Evolutionary conservation across 2,888 invertebrate genomes (phyloP), one percentile per base, ranked within the genome.

Genomic region (Caradrina clavipalpis): DNA sequence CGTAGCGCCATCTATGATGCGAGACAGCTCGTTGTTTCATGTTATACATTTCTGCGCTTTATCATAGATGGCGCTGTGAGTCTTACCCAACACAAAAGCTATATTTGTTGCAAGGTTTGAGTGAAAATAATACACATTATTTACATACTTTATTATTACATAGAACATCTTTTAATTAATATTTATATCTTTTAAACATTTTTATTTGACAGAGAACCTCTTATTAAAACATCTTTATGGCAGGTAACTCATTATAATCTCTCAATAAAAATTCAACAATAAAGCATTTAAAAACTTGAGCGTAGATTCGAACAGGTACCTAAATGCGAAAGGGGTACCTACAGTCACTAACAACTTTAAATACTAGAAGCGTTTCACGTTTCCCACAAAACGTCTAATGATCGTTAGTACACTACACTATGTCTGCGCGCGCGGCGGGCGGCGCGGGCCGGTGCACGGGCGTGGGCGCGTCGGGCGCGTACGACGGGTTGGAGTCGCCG

Each of bases 281-380:
- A 95, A 95, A 95, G 95, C 96, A 90, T 94, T 94, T 90, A 91
- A 90, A 93, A 94, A 94, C 88, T 95, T 95, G 95, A 95, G 95
- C 96, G 94, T 93, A 94, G 92, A 94, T 89, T 91, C 86, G 88
- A 94, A 93, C 89, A 89, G 92, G 93, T 93, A 93, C 94, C 93
- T 93, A 93, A 84, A 92, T 90, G 94, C 93, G 88, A 89, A 89
- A 80, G 86, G 90, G 92, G 91, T 92, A 93, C 94, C 93, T 91
- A 93, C 89, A 88, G 88, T 91, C 92, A 92, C 94, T 95, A 94
- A 93, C 91, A 91, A 92, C 88, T 88, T 92, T 92, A 80, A 91
- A 90, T 88, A 86, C 95, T 96, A 96, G 89, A 95, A 96, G 96
- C 95, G 96, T 94, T 95, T 95, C 90, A 92, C 91, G 92, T 95